Base-by-base conservation (phyloP, 2,888 invertebrate genomes). In the Drosophila quinaria region DNA sequence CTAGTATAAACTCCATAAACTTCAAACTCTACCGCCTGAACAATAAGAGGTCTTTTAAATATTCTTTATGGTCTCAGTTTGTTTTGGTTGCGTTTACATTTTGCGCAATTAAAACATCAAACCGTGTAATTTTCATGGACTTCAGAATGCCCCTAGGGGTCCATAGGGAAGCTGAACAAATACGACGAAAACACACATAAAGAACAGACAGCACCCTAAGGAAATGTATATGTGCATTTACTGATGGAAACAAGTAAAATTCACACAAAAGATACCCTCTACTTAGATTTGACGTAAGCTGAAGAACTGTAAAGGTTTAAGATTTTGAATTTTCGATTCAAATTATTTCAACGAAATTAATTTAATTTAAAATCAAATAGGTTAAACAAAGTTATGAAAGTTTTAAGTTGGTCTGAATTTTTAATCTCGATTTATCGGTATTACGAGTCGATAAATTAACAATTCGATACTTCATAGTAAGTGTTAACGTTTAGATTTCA, bases 61-160 rank as follows among this genome's bases (percentile, higher is more conserved):
- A 59, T 39, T 46, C 35, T 31, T 31, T 25, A 44, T 49, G 44
- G 31, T 39, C 33, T 51, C 8, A 2, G 44, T 64, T 58, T 59
- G 39, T 70, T 70, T 63, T 42, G 54, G 13, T 63, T 74, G 29
- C 49, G 42, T 66, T 55, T 60, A 49, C 60, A 55, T 69, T 70
- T 39, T 50, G 50, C 54, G 74, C 33, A 66, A 70, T 66, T 70
- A 61, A 70, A 65, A 66, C 55, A 68, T 61, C 42, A 80, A 66
- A 69, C 52, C 54, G 51, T 76, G 66, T 72, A 80, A 65, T 51
- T 81, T 81, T 74, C 74, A 80, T 66, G 69, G 59, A 9, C 19
- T 33, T 15, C 8, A 47, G 19, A 37, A 29, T 39, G 22, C 15
- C 17, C 17, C 52, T 3, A 31, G 47, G 47, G 37, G 5, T n/a